Percentiles rank a stretch among this genome's conserved stretches.
Conservation (phyloP, 2,113 vertebrate genomes). For the Ptyas mucosa region DNA sequence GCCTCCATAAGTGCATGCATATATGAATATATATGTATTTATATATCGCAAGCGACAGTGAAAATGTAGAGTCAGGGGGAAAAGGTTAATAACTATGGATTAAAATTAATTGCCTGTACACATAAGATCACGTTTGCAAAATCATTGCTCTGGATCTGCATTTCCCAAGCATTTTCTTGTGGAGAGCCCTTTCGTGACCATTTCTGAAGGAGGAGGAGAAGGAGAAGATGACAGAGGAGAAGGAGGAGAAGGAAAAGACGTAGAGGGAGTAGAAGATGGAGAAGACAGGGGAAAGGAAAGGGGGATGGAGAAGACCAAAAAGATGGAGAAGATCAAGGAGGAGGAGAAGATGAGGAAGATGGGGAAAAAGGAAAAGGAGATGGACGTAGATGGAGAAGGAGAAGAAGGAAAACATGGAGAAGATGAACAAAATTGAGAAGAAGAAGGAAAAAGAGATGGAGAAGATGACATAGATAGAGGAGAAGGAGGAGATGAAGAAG, state of each 20-base stretch:
- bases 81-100: not conserved
- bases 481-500: no score
- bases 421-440: no score
- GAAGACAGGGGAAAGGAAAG: accelerated
- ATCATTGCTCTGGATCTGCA: not conserved
- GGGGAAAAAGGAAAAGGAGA: no score
- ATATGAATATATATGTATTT: not conserved
- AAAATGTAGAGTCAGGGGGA: not conserved
- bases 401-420: no score
- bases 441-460: no score
- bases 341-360: no score
- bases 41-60: not conserved
- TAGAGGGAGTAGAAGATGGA: no score
- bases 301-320: no score
- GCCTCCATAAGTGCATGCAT: not conserved
- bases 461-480: no score
- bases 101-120: not conserved
- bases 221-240: no score
- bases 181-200: not conserved
- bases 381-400: no score
- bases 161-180: not conserved
- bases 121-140: not conserved
- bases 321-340: no score
- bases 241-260: not conserved
- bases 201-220: not conserved